Base-by-base conservation (phyloP, 1,140 invertebrate species). In the Lordiphosa stackelbergi region DNA sequence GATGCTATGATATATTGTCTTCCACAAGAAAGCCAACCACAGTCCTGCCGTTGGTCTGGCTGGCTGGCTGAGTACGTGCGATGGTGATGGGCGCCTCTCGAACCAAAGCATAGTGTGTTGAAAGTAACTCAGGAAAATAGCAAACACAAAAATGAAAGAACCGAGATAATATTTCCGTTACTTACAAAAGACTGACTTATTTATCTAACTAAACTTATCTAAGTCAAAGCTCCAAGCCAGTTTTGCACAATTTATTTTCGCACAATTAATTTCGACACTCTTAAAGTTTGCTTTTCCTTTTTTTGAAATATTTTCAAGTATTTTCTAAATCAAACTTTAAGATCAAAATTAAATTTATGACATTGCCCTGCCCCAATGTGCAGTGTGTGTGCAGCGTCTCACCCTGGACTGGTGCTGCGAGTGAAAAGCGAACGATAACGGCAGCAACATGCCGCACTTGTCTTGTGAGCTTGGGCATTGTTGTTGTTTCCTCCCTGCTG, bases 1-100 rank as follows among this genome's bases (percentile, higher is more conserved):
- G 75, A 81, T 81, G 77, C 77, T 75, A 81, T 81, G 75, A 81
- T 81, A 81, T 81, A 81, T 81, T 81, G 75, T 81, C 77, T 81
- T 75, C 72, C 71, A 81, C 75, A 81, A 81, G 28, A 31, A 81
- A 81, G 77, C 75, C 75, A 81, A 83, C 71, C 75, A 75, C 71
- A 75, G 66, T 64, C 53, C 66, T 68, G 35, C 16, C 8, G 28
- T 5, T 31, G 7, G 28, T 31, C 28, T 31, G 28, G 28, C 16
- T 38, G 28, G 28, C 16, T 38, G 34, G 37, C 37, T 48, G 43
- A 40, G 35, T 54, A 38, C 43, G n/a, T 51, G 42, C 10, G 3
- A 28, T 31, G 47, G 37, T 48, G 46, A 41, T 47, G 41, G 47
- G 49, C 41, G n/a, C 53, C 59, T n/a, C 9, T 1, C 28, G 7